Base-by-base conservation (phyloP, 1,140 invertebrate species). In the Bombus waltoni region DNA sequence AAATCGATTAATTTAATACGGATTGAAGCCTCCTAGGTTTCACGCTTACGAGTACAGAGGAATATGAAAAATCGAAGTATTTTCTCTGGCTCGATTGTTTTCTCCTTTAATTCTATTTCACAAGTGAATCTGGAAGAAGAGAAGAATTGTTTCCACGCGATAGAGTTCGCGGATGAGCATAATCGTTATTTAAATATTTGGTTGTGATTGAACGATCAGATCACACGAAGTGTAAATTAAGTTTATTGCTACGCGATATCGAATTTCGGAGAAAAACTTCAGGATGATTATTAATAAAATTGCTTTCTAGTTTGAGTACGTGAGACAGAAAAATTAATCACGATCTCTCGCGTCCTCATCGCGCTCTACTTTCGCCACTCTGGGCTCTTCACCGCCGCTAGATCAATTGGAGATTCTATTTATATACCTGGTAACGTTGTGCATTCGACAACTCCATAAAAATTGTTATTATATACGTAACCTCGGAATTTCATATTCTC, bases 1-100 rank as follows among this genome's bases (percentile, higher is more conserved):
- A 74, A 65, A 74, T 81, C 75, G 65, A 68, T 77, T 70, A 65
- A 62, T 75, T 75, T 82, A 76, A 83, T 53, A 68, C 44, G 73
- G 57, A 68, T 47, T 82, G 66, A 78, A 77, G 32, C 59, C 38
- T 47, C 28, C 11, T 28, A 65, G 59, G 65, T 53, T 77, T 70
- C 18, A 40, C 72, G 57, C 70, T 75, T 66, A 65, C 47, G 38
- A 71, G 47, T 38, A 57, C 22, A n/a, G 25, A 65, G 40, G 32
- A n/a, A n/a, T 13, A 18, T 53, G 15, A 74, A 13, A 62, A 44
- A 42, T 35, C 70, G 47, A 11, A 13, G 0, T 25, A n/a, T n/a
- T 32, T 32, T 32, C 35, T 4, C 9, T 71, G 42, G 32, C 53
- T 53, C 44, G 35, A 44, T 22, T 13, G 3, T 38, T n/a, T 22